Conservation (phyloP, 1,140 invertebrate genomes). For the Bombus confusus region DNA sequence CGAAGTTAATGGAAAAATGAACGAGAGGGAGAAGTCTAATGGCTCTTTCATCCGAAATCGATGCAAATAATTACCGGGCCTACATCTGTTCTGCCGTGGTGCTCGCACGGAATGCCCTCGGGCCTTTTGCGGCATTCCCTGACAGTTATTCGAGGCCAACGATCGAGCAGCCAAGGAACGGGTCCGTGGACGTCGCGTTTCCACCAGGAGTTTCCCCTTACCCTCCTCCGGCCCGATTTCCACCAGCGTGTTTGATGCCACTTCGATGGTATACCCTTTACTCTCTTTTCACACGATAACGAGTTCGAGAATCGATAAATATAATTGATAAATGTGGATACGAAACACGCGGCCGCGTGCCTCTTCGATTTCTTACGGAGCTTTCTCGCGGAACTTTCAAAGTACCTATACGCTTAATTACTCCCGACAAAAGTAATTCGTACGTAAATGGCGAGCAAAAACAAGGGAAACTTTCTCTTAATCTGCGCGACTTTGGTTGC, state of each 20-base stretch:
- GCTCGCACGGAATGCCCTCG: constrained; percentile 59
- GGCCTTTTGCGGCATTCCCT: constrained; percentile 64
- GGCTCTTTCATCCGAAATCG: background rate
- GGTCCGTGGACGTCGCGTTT: constrained; percentile 41
- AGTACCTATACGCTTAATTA: background rate
- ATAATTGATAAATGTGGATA: too few species aligned
- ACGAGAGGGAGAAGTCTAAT: background rate
- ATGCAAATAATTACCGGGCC: constrained; percentile 58
- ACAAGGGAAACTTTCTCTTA: background rate
- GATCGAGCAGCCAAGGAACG: constrained; percentile 54
- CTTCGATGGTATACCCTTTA: background rate
- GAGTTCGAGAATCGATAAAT: background rate
- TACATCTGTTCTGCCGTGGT: constrained; percentile 45
- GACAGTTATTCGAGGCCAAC: constrained; percentile 70
- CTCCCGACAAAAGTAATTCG: too few species aligned
- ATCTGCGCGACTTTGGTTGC: background rate
- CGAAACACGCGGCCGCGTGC: background rate
- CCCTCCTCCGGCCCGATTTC: constrained; percentile 21
- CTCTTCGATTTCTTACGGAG: background rate
- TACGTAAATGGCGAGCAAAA: too few species aligned
- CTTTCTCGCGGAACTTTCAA: background rate
- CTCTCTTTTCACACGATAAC: background rate
- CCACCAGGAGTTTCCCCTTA: background rate
- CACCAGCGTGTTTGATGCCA: constrained; percentile 2
- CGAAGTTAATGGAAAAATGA: too few species aligned